Evolutionary conservation across 1,140 invertebrate genomes (phyloP), one percentile per base, ranked within the genome.

Genomic region (Dendroctonus valens): DNA sequence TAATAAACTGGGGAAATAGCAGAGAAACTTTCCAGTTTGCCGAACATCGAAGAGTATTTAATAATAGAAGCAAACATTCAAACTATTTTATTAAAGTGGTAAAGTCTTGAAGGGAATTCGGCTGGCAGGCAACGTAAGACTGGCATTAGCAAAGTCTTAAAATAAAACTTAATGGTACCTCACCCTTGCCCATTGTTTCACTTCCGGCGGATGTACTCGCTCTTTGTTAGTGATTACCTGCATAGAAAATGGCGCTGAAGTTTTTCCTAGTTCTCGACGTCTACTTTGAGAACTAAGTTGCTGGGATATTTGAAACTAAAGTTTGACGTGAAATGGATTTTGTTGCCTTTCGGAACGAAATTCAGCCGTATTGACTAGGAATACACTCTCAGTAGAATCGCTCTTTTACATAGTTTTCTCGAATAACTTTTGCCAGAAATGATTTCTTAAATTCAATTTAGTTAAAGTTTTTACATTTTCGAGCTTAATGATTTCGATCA

Each of bases 21-120:
- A 26, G 26, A 26, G 26, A 26, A 26, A 26, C 26, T 26, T 26
- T 26, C 26, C 26, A 26, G 26, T 26, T 26, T 26, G 44, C 9
- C 44, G 44, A 14, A 46, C 44, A 11, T 46, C 12, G 12, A 11
- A 46, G 12, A 46, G 44, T 46, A 46, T 46, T 46, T 46, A 46
- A 46, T 46, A 46, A 46, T 46, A 46, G 44, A 46, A 9, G 9
- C 9, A 46, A 46, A 46, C 44, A 46, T 46, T 46, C 44, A 46
- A 46, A 46, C 44, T 11, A 46, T 46, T 46, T 46, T 46, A 46
- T 46, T 46, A 46, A 26, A 26, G 26, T 26, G 26, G 26, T 46
- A 46, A 46, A 46, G 44, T 46, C 12, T 11, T 12, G 44, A 11
- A 46, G 44, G 44, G 26, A 46, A 46, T 9, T 12, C 44, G 9